Percentiles rank a stretch among this genome's conserved stretches.
Evolutionary conservation across 2,888 invertebrate genomes (phyloP).

Genomic region (Sisyra terminalis): DNA sequence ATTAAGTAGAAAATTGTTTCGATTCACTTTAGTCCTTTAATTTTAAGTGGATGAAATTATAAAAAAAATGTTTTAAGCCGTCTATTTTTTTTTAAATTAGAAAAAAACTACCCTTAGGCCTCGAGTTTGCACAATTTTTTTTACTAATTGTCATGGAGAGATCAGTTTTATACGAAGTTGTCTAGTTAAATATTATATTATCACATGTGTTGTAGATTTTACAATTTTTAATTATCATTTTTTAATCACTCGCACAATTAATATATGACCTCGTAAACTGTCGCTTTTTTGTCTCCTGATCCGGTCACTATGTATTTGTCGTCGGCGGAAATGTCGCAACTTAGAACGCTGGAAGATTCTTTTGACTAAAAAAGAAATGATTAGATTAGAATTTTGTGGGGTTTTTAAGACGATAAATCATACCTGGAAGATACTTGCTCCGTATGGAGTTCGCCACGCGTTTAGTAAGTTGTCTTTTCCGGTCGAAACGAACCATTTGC

Average conservation of each 20-base stretch:
- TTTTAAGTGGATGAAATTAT: background rate
- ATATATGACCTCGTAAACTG: slow-evolving; percentile 91
- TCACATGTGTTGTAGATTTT: background rate
- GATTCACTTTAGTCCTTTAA: background rate
- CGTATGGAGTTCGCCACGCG: slow-evolving; percentile 96
- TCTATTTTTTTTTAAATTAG: background rate
- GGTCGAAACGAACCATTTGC: slow-evolving; percentile 99
- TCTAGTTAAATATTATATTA: background rate
- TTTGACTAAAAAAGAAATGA: slow-evolving; percentile 51
- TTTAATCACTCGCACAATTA: slow-evolving; percentile 21
- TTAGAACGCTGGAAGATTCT: slow-evolving; percentile 93
- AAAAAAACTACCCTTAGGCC: background rate
- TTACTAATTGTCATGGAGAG: slow-evolving; percentile 7
- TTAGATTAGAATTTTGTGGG: background rate
- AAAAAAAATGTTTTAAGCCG: background rate
- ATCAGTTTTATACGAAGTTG: slow-evolving; percentile 2
- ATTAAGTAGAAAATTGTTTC: background rate
- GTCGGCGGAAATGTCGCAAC: slow-evolving; percentile 95
- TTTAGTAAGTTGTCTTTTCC: slow-evolving; percentile 96
- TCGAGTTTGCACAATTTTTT: background rate
- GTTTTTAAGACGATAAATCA: slow-evolving; percentile 10
- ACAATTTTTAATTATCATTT: background rate
- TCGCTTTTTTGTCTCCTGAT: slow-evolving; percentile 95
- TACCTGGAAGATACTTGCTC: slow-evolving; percentile 96
- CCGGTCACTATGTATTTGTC: slow-evolving; percentile 97